These are phyloP conservation scores for Drosophila flavopinicola DNA, from an alignment of 2,888 invertebrate species.

Conservation along the genomic window DNA sequence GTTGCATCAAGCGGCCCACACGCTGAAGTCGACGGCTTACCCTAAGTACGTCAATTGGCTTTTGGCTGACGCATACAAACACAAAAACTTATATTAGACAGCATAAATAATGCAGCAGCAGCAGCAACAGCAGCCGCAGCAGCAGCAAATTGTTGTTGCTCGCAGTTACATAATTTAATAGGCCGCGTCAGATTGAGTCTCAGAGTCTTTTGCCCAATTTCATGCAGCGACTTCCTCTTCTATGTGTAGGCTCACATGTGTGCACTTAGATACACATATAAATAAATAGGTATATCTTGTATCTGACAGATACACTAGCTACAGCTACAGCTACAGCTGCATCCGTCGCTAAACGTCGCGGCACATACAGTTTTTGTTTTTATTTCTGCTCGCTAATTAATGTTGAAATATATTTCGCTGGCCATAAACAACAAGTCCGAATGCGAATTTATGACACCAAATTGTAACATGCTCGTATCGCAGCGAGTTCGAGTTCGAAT, in stretches of 20 bases:
- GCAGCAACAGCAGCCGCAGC: neutral
- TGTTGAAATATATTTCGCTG: conserved; percentile 64
- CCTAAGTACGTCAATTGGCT: conserved; percentile 77
- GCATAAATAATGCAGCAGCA: conserved; percentile 74
- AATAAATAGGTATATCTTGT: neutral
- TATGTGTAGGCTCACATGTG: conserved; percentile 15
- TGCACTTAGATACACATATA: neutral
- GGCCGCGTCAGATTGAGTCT: conserved; percentile 43
- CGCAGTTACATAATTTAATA: conserved; percentile 69
- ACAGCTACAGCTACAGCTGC: conserved; percentile 54
- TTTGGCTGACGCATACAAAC: conserved; percentile 40
- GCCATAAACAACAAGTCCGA: conserved; percentile 44
- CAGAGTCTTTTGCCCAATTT: conserved; percentile 72
- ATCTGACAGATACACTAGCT: conserved; percentile 16
- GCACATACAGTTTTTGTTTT: conserved; percentile 21
- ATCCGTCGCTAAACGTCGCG: conserved; percentile 53
- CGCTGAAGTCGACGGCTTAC: conserved; percentile 52
- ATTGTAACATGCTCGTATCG: conserved; percentile 18
- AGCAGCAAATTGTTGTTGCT: conserved; percentile 22
- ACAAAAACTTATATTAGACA: conserved; percentile 58
- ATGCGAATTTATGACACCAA: conserved; percentile 54
- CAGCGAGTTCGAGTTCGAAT: conserved; percentile 5
- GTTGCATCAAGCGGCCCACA: conserved; percentile 69
- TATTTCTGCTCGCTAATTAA: conserved; percentile 63
- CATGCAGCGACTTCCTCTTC: conserved; percentile 58